Percentiles rank a stretch among this genome's conserved stretches.
Evolutionary conservation across 2,888 invertebrate genomes (phyloP).

Genomic region (Leucophenga montana): DNA sequence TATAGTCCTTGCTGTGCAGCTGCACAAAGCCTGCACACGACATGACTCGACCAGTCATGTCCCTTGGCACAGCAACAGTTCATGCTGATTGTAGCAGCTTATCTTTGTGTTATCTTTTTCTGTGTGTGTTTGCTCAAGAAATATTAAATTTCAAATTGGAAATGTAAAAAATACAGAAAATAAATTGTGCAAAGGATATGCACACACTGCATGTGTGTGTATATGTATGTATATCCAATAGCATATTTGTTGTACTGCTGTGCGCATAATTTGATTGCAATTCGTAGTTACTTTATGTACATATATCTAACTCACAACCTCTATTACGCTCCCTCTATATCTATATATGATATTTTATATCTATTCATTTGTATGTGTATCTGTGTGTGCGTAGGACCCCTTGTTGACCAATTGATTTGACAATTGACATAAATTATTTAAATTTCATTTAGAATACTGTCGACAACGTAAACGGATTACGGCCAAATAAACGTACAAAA

Average conservation of each 20-base stretch:
- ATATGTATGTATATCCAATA: neutral
- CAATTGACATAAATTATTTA: conserved; percentile 45
- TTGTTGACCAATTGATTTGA: conserved; percentile 43
- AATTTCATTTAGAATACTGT: conserved; percentile 42
- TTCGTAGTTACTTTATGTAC: neutral
- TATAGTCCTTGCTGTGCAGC: neutral
- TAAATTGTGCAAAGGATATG: neutral
- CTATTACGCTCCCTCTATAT: too few species aligned
- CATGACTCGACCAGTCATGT: neutral
- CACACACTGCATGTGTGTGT: neutral
- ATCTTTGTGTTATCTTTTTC: neutral
- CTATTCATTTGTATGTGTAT: neutral
- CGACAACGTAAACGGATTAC: conserved; percentile 39
- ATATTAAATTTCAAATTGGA: conserved; percentile 16
- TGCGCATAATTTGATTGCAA: conserved; percentile 11
- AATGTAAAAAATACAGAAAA: conserved; percentile 3
- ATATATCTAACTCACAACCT: too few species aligned
- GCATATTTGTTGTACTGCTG: neutral
- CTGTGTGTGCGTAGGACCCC: conserved; percentile 13
- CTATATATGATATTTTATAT: neutral
- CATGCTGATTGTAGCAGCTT: conserved; percentile 19
- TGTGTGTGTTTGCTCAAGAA: conserved; percentile 13
- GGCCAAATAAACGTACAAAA: conserved; percentile 28
- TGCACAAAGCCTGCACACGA: neutral
- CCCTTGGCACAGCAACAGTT: conserved; percentile 9